A percentile compares a stretch with the other conserved stretches of the same genome.
Conservation (phyloP, 2,888 invertebrate genomes). For the Mesorhabditis belari region DNA sequence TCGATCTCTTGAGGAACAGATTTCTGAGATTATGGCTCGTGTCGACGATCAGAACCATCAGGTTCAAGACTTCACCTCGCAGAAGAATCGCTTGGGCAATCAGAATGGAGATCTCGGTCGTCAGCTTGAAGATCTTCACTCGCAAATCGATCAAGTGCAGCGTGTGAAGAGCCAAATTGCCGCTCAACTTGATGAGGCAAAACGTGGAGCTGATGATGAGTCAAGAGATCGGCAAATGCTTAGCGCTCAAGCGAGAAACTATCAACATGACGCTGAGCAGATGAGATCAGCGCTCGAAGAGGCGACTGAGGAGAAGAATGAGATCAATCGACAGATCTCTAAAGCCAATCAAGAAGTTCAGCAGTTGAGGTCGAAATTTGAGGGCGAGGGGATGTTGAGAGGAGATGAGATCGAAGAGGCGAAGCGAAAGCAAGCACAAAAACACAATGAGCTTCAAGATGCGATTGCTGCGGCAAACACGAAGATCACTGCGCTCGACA, state of each 20-base stretch:
- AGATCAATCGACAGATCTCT: conserved; percentile 94
- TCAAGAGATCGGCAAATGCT: conserved; percentile 53
- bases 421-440: conserved; percentile 69
- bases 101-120: conserved; percentile 94
- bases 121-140: conserved; percentile 86
- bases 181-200: conserved; percentile 94
- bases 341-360: conserved; percentile 76
- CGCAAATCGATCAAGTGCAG: conserved; percentile 61
- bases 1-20: conserved; percentile 71
- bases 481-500: conserved; percentile 91
- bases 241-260: conserved; percentile 83
- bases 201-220: conserved; percentile 95
- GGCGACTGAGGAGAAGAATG: conserved; percentile 95
- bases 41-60: conserved; percentile 94
- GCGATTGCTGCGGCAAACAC: conserved; percentile 94
- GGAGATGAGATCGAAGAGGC: conserved; percentile 51
- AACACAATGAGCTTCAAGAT: conserved; percentile 92
- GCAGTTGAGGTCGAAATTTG: conserved; percentile 79
- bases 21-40: conserved; percentile 89
- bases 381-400: conserved; percentile 84
- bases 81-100: conserved; percentile 89
- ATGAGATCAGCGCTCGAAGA: conserved; percentile 98
- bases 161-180: conserved; percentile 85
- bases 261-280: conserved; percentile 96
- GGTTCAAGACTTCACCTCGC: conserved; percentile 75